Evolutionary conservation across 2,113 vertebrate species (phyloP).

Genomic region (Notarius lentiginosus): DNA sequence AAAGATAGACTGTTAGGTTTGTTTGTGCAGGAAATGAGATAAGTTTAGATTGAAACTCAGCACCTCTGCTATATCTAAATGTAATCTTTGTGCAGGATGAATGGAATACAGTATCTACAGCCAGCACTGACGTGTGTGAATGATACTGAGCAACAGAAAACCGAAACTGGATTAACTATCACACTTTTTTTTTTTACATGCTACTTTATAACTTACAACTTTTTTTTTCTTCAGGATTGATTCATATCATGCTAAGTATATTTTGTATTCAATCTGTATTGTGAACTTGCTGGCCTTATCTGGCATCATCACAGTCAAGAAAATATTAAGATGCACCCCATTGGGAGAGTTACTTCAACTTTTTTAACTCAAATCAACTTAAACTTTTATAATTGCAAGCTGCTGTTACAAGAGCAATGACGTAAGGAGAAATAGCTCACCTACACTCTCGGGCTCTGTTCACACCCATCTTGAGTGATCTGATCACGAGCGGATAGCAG

Average conservation of each 20-base stretch:
- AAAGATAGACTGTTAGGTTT: slow-evolving; percentile 39
- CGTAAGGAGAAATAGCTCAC: too few species aligned
- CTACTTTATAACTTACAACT: slow-evolving; percentile 34
- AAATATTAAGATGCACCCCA: background rate
- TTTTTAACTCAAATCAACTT: background rate
- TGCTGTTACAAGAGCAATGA: background rate
- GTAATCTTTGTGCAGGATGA: slow-evolving; percentile 51
- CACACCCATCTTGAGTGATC: background rate
- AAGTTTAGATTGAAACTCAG: slow-evolving; percentile 56
- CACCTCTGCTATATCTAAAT: slow-evolving; percentile 54
- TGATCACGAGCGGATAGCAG: background rate
- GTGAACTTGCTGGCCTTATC: slow-evolving; percentile 25
- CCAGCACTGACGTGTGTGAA: slow-evolving; percentile 41
- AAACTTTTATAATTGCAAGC: background rate
- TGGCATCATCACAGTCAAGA: slow-evolving; percentile 41
- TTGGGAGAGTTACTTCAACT: background rate
- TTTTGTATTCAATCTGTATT: slow-evolving; percentile 41
- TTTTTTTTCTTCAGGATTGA: slow-evolving; percentile 33
- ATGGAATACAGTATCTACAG: slow-evolving; percentile 54
- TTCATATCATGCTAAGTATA: slow-evolving; percentile 42
- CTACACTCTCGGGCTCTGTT: background rate
- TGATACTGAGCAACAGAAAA: slow-evolving; percentile 33
- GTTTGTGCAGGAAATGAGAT: slow-evolving; percentile 53
- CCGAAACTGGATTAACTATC: slow-evolving; percentile 31
- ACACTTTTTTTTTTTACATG: slow-evolving; percentile 28